Conservation (phyloP, 2,113 vertebrate genomes). For the Oceanites oceanicus region DNA sequence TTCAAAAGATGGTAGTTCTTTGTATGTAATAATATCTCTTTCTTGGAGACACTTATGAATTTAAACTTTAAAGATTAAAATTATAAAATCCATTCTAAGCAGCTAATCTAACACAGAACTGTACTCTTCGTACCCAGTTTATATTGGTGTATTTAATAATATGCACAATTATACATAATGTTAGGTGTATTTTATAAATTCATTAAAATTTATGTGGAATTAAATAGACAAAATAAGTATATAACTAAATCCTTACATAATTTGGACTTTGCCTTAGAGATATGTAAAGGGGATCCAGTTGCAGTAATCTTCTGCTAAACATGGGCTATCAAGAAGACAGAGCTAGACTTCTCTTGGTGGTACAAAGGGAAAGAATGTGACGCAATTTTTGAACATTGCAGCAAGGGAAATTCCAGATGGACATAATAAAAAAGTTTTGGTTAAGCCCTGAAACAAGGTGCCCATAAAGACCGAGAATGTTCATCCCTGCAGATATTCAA, state of each 20-base stretch:
- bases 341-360: neutral
- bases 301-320: neutral
- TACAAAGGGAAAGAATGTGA: neutral
- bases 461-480: neutral
- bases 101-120: neutral
- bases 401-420: neutral
- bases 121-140: neutral
- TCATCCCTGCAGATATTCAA: neutral
- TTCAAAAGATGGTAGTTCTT: neutral
- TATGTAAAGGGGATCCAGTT: neutral
- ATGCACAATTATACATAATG: fast-evolving
- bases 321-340: neutral
- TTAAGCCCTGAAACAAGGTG: neutral
- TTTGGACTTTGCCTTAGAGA: neutral
- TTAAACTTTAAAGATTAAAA: neutral
- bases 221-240: neutral
- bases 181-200: neutral
- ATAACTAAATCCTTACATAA: neutral
- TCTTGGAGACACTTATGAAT: neutral
- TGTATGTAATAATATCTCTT: neutral
- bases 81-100: neutral
- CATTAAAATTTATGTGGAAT: neutral
- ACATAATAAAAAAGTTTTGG: neutral
- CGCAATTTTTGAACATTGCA: neutral
- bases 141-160: neutral